Percentiles rank a stretch among this genome's conserved stretches.
Evolutionary conservation across 2,113 vertebrate genomes (phyloP).

Genomic region (Paramisgurnus dabryanus): DNA sequence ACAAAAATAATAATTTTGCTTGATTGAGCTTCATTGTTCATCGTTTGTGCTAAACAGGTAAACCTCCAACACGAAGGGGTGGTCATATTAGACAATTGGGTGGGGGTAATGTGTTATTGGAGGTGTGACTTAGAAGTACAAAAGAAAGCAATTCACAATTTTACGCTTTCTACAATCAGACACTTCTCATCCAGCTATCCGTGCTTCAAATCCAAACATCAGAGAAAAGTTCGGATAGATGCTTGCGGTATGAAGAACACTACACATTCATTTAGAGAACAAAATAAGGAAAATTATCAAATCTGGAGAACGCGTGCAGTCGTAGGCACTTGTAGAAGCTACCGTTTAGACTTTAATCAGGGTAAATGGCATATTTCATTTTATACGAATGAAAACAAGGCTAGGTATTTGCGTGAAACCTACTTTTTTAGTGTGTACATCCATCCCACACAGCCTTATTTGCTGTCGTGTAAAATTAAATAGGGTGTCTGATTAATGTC

Average conservation of each 20-base stretch:
- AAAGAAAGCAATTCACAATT: background rate
- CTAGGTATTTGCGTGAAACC: no score
- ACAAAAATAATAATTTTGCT: conserved; percentile 63
- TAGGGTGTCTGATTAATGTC: background rate
- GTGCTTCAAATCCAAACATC: conserved; percentile 37
- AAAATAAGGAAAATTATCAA: background rate
- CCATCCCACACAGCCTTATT: no score
- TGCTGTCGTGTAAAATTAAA: no score
- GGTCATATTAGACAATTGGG: conserved; percentile 7
- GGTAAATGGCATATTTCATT: background rate
- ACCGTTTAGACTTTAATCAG: background rate
- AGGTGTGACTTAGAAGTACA: conserved; percentile 1
- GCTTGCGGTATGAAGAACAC: conserved; percentile 2
- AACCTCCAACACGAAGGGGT: background rate
- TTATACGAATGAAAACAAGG: no score
- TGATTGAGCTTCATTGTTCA: conserved; percentile 37
- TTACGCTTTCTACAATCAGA: conserved; percentile 49
- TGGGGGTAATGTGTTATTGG: conserved; percentile 16
- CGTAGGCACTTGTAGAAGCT: conserved; percentile 47
- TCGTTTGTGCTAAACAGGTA: conserved; percentile 29
- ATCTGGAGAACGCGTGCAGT: conserved; percentile 33
- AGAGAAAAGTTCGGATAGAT: background rate
- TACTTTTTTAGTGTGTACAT: no score
- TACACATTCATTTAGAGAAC: conserved; percentile 16
- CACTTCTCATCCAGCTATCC: conserved; percentile 28